A percentile compares a stretch with the other conserved stretches of the same genome.
Conservation (phyloP, 2,888 invertebrate genomes). For the Drosophila meridiana region DNA sequence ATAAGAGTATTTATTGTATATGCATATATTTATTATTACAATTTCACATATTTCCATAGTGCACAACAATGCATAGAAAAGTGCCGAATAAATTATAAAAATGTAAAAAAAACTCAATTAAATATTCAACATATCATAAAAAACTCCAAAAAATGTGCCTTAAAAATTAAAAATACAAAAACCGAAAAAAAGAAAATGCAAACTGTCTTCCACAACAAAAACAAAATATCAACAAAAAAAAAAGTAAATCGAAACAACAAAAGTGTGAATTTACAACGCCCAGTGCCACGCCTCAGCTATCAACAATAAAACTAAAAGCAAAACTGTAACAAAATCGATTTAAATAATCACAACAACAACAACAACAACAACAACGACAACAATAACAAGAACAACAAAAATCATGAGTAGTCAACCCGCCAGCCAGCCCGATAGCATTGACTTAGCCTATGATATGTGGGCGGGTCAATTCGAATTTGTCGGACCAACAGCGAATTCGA, state of each 20-base stretch:
- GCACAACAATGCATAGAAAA: constrained; percentile 59
- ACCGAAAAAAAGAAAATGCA: constrained; percentile 13
- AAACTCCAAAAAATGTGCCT: constrained; percentile 60
- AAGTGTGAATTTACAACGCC: constrained; percentile 52
- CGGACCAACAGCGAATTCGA: constrained; percentile 85
- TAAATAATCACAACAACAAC: constrained; percentile 35
- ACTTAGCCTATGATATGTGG: constrained; percentile 94
- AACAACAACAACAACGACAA: constrained; percentile 14
- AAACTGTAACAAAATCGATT: constrained; percentile 12
- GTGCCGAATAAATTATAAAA: constrained; percentile 41
- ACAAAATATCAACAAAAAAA: constrained; percentile 13
- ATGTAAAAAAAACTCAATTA: constrained; percentile 15
- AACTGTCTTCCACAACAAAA: constrained; percentile 59
- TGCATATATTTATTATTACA: background rate
- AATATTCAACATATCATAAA: constrained; percentile 12
- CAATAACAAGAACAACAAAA: constrained; percentile 48
- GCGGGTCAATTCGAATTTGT: constrained; percentile 95
- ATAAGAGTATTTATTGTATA: background rate
- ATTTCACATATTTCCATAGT: background rate
- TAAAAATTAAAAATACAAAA: constrained; percentile 31
- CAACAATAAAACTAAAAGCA: constrained; percentile 34
- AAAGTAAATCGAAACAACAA: constrained; percentile 3
- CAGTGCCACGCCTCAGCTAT: constrained; percentile 67
- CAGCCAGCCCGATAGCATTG: constrained; percentile 87
- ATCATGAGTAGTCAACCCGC: constrained; percentile 84